These are phyloP conservation scores for Mnemiopsis leidyi DNA, from an alignment of 37 sponge, comb jelly and placozoan species.

Conservation along the genomic window DNA sequence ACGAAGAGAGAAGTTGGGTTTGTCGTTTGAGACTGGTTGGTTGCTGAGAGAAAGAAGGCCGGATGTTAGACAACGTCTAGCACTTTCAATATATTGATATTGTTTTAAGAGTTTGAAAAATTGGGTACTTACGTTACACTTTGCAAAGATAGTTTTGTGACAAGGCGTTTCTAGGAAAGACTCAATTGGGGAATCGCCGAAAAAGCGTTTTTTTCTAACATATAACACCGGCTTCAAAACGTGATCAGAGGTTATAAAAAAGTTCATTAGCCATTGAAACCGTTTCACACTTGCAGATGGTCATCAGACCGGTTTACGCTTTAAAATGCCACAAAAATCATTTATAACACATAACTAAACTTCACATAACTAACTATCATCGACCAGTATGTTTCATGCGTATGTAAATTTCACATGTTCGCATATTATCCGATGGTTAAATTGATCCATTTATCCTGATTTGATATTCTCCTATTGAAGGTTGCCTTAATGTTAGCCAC, in stretches of 20 bases:
- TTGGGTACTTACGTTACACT: no score
- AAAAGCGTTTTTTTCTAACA: no score
- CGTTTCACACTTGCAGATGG: not conserved
- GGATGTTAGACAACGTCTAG: not conserved
- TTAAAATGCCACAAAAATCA: not conserved
- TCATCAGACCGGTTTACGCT: no score
- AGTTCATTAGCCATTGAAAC: no score
- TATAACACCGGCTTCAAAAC: no score
- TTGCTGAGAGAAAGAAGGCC: not conserved
- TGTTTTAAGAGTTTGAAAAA: no score
- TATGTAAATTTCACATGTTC: not conserved
- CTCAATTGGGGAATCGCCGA: no score
- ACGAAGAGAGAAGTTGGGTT: constrained; percentile 16
- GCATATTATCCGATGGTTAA: not conserved
- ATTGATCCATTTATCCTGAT: not conserved
- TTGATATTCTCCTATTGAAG: not conserved
- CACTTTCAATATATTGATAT: no score
- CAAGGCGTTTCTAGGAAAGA: no score
- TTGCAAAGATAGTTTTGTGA: no score
- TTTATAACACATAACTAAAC: not conserved
- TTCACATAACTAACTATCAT: no score
- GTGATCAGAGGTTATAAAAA: no score
- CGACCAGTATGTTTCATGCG: not conserved
- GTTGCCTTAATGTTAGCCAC: not conserved
- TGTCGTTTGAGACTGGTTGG: not conserved